Conservation (phyloP, 1,140 invertebrate species). For the Cherax quadricarinatus region DNA sequence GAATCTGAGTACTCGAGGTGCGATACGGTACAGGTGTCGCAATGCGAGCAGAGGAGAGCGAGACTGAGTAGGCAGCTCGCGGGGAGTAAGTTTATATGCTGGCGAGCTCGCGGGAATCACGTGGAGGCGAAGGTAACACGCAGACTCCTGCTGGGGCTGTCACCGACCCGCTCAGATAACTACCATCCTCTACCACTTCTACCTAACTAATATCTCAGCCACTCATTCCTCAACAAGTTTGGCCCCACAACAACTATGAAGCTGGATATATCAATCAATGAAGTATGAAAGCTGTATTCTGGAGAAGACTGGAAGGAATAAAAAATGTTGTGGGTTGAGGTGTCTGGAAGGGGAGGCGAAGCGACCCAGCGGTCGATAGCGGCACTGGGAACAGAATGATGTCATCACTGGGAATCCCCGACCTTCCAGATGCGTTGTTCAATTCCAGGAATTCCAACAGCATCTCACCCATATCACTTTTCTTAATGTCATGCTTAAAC, state of each 20-base stretch:
- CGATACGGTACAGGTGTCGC: not conserved
- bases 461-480: slow-evolving; percentile 37
- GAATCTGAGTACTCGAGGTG: not conserved
- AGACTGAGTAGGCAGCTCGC: slow-evolving; percentile 35
- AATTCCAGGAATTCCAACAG: slow-evolving; percentile 48
- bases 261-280: not conserved
- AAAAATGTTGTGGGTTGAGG: too few relatives aligned
- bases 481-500: not conserved
- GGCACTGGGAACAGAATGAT: slow-evolving; percentile 57
- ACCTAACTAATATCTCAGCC: not conserved
- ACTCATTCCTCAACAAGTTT: not conserved
- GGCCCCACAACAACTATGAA: not conserved
- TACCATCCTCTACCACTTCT: not conserved
- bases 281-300: not conserved
- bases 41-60: not conserved
- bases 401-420: slow-evolving; percentile 63
- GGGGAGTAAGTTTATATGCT: slow-evolving; percentile 54
- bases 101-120: slow-evolving; percentile 28
- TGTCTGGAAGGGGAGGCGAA: not conserved
- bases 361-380: slow-evolving; percentile 12
- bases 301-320: not conserved
- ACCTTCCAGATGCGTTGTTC: slow-evolving; percentile 56
- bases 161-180: not conserved
- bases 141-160: slow-evolving; percentile 35
- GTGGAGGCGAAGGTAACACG: slow-evolving; percentile 2